Base-by-base conservation (phyloP, 2,888 invertebrate species). In the Dasypogon diadema region DNA sequence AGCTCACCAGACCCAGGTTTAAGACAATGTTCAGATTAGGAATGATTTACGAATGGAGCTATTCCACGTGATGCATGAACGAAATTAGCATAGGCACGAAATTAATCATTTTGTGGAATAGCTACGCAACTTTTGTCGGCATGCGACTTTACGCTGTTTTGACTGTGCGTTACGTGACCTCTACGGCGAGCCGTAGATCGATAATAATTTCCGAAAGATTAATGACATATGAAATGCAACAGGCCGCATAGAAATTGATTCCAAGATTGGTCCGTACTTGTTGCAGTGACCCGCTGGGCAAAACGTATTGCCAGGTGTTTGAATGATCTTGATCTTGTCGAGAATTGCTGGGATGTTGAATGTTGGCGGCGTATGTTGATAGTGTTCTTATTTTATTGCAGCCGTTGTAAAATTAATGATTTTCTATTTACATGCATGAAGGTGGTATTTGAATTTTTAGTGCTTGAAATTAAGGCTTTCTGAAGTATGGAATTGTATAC, bases 181-280 rank as follows among this genome's bases (percentile, higher is more conserved):
- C 51, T 70, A 30, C 30, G 54, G 12, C 8, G 51, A 30, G 34
- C 54, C 18, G 34, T 34, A 70, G 54, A 70, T 70, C 70, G 51
- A 54, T 70, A 70, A 70, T 54, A 70, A 54, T 70, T 70, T 70
- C 34, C 18, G 18, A 70, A 70, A 70, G 70, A 70, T 70, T 70
- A 70, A 70, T 70, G 70, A 54, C 70, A 70, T 34, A 26, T 51
- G 37, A 70, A 70, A 70, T 70, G 21, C 70, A 70, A 54, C 70
- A 70, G 54, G 34, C 70, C 16, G 30, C 34, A 54, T 70, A 51
- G 54, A 70, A 70, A 70, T 70, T 70, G 70, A 70, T 70, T 70
- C 34, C 54, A n/a, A 54, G 54, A 70, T 70, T 70, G 70, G 54
- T 34, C 70, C 34, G 51, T 70, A 70, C 54, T 51, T 34, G 54